Base-by-base conservation (phyloP, 2,113 vertebrate species). In the Sorex fumeus region DNA sequence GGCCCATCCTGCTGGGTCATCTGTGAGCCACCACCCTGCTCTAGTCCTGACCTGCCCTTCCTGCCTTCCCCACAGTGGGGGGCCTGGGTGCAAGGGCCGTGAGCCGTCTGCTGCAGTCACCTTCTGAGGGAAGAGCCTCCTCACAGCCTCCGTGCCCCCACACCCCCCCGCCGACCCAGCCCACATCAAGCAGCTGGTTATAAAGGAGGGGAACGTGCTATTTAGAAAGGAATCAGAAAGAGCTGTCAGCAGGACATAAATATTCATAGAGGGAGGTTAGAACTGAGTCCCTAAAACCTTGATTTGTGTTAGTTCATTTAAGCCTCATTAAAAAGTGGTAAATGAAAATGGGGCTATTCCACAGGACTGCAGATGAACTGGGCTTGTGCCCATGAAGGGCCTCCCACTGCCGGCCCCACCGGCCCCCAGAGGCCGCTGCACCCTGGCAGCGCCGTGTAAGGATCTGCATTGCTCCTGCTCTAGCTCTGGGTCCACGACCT, bases 301-400 rank as follows among this genome's bases (percentile, higher is more conserved):
- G 96, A 95, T 97, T 96, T 96, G 94, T 97, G 94, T 95, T 92
- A 16, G 2, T 84, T 89, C 30, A 3, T 93, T 96, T 94, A 94
- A 96, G 91, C 89, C 94, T 96, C 95, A 96, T 97, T 97, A 96
- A 96, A 94, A 96, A 95, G 94, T 94, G 89, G 96, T 94, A 92
- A 95, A 94, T 95, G 94, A 91, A 95, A 96, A 92, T 76, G 84
- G 94, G 84, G 90, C 53, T 87, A 85, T 93, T 96, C 91, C 76
- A 71, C 79, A 87, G 82, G 89, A 93, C 77, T 92, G 84, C 75
- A 64, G 81, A 92, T 95, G 92, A 95, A 93, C 90, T 72, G 93
- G 78, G 32, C 93, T 92, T 76, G 40, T 95, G 90, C 93, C 91
- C 84, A 96, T 84, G 92, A 89, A 47, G 93, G 89, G 91, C 70